Evolutionary conservation across 2,113 vertebrate genomes (phyloP).

Genomic region (Perccottus glenii): DNA sequence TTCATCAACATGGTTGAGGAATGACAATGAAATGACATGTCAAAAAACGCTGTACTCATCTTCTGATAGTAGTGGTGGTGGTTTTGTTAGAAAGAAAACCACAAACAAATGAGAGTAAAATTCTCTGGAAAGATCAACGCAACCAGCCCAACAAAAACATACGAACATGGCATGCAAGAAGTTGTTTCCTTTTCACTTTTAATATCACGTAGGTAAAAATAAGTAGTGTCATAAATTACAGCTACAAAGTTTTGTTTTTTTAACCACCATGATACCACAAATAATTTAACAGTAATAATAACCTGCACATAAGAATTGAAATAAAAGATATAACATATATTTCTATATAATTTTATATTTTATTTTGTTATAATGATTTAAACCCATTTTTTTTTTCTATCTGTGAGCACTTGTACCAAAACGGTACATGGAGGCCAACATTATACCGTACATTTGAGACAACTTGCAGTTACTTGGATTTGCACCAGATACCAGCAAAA

Average conservation of each 20-base stretch:
- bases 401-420: slow-evolving; percentile 1
- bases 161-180: neutral
- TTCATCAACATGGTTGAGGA: too few species aligned
- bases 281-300: too few species aligned
- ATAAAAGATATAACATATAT: too few species aligned
- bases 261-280: too few species aligned
- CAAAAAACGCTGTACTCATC: neutral
- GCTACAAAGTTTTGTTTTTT: too few species aligned
- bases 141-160: neutral
- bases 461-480: slow-evolving; percentile 16
- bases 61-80: neutral
- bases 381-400: neutral
- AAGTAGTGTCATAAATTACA: too few species aligned
- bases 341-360: too few species aligned
- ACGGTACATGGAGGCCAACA: slow-evolving; percentile 18
- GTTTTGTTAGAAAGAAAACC: slow-evolving; percentile 37
- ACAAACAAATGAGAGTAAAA: slow-evolving; percentile 72
- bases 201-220: neutral
- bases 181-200: neutral
- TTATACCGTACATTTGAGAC: slow-evolving; percentile 8
- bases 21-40: too few species aligned
- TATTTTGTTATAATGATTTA: neutral
- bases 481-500: neutral
- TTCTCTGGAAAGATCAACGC: slow-evolving; percentile 38
- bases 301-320: too few species aligned